Conservation (phyloP, 2,888 invertebrate species). For the Dasysyrphus albostriatus region DNA sequence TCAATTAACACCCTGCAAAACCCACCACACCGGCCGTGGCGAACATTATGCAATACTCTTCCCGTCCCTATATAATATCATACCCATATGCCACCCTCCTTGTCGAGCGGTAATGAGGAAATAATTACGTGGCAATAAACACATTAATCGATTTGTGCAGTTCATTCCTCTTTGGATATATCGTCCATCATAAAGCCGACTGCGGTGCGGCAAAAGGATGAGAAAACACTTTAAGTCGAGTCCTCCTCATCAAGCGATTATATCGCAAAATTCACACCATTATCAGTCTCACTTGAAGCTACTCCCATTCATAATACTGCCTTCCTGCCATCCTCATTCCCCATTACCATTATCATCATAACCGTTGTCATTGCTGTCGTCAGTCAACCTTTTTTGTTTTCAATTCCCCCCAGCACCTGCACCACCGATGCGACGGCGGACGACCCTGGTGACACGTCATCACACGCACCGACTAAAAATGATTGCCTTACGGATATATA, state of each 20-base stretch:
- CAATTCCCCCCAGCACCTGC: background rate
- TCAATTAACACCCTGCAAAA: slow-evolving; percentile 61
- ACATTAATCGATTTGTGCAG: slow-evolving; percentile 59
- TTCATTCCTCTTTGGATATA: background rate
- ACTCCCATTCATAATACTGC: background rate
- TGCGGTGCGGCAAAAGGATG: background rate
- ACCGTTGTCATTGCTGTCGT: slow-evolving; percentile 52
- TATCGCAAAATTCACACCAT: slow-evolving; percentile 14
- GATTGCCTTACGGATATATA: slow-evolving; percentile 47
- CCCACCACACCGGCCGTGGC: background rate
- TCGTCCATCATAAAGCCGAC: background rate
- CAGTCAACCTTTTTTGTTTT: slow-evolving; percentile 56
- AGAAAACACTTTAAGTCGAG: slow-evolving; percentile 36
- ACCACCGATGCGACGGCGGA: background rate
- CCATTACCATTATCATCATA: slow-evolving; percentile 26
- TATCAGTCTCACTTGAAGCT: slow-evolving; percentile 17
- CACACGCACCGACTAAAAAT: slow-evolving; percentile 33
- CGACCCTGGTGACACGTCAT: background rate
- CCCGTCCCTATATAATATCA: background rate
- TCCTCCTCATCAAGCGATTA: slow-evolving; percentile 3
- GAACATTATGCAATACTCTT: background rate
- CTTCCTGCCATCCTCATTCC: background rate
- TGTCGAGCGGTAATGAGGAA: slow-evolving; percentile 46
- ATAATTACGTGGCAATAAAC: slow-evolving; percentile 69
- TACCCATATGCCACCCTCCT: background rate